Percentiles rank a stretch among this genome's conserved stretches.
Evolutionary conservation across 2,113 vertebrate genomes (phyloP).

Genomic region (Ceyx margarethae): DNA sequence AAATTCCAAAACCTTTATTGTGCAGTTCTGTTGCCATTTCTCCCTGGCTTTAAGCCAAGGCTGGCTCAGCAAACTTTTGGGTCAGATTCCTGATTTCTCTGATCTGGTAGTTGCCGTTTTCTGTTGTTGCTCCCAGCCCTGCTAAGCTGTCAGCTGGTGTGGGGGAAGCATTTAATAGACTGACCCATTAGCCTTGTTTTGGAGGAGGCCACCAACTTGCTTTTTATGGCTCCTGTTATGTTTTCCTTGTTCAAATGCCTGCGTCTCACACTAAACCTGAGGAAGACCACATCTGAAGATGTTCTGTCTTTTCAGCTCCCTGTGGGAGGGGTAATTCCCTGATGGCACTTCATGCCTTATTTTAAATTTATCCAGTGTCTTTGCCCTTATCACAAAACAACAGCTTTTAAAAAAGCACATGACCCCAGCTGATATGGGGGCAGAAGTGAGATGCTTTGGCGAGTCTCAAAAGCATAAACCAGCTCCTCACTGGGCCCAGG

Average conservation of each 20-base stretch:
- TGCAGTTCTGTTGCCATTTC: not conserved
- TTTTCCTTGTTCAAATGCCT: not conserved
- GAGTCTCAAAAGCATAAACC: not conserved
- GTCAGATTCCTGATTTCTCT: not conserved
- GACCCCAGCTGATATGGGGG: not conserved
- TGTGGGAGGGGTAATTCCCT: not conserved
- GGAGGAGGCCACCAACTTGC: not conserved
- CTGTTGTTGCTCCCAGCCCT: rapidly evolving
- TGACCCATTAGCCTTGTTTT: not conserved
- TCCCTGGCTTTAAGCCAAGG: not conserved
- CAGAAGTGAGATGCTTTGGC: not conserved
- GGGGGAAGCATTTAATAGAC: rapidly evolving
- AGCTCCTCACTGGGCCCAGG: not conserved
- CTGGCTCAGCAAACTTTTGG: not conserved
- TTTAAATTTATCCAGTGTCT: not conserved
- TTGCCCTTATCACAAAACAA: not conserved
- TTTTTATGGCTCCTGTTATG: not conserved
- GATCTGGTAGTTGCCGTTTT: not conserved
- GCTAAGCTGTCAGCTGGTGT: not conserved
- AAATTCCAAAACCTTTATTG: not conserved
- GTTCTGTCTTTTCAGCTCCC: not conserved
- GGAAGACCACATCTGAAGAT: not conserved
- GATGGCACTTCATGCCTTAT: not conserved
- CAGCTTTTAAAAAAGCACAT: not conserved
- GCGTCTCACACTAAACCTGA: not conserved